Base-by-base conservation (phyloP, 2,113 vertebrate genomes). In the Choloepus hoffmanni region DNA sequence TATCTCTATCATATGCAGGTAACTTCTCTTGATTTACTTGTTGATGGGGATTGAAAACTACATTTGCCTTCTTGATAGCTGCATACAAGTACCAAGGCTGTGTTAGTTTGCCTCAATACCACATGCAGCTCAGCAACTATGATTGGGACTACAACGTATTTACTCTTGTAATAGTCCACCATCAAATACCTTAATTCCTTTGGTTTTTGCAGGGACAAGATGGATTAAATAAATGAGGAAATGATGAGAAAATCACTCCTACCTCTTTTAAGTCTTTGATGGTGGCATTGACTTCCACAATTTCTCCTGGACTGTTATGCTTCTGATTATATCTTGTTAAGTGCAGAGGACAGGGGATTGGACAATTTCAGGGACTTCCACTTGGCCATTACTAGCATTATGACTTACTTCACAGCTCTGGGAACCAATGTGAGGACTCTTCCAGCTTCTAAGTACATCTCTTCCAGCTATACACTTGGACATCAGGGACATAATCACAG, bases 351-450 rank as follows among this genome's bases (percentile, higher is more conserved):
- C 48, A 50, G 30, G 24, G 77, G 62, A 50, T 8, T 89, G 36
- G n/a, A 74, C 68, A 58, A 26, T 93, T 92, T 95, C 79, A 91
- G 85, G 83, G 43, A 19, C 28, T 48, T 89, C 50, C 0, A 19
- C 18, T 81, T 84, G 68, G n/a, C 28, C 55, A 40, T 89, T 79
- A 45, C 18, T 81, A 45, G 14, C 40, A n/a, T 62, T 24, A 67
- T 76, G n/a, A 87, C 40, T 95, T 85, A 86, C 2, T 62, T 92
- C 84, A 89, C 36, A 87, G 63, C 18, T 36, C 76, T 92, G 40
- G 30, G 53, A 90, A 67, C 2, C 18, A 43, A 7, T 48, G 15
- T 45, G 36, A 97, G 70, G n/a, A 76, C 16, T 77, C 50, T 50
- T 58, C 16, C 73, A 92, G 19, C 18, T 67, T 67, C 62, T 55